Evolutionary conservation across 2,113 vertebrate genomes (phyloP).

Genomic region (Dromiciops gliroides): DNA sequence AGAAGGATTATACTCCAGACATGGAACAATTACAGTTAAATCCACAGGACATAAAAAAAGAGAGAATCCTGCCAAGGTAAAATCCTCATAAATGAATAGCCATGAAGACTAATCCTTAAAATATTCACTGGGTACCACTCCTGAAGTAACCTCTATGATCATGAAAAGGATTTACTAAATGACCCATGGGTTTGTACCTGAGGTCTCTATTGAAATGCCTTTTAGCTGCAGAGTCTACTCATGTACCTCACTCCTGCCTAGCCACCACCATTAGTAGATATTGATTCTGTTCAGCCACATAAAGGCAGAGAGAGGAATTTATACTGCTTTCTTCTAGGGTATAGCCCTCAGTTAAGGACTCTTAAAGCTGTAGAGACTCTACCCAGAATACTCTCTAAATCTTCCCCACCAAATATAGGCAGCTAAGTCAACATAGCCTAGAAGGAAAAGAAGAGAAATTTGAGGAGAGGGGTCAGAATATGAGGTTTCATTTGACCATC

Average conservation of each 20-base stretch:
- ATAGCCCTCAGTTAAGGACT: not conserved
- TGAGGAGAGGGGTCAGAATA: not conserved
- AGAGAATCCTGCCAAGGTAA: not conserved
- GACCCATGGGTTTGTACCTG: not conserved
- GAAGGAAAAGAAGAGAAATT: not conserved
- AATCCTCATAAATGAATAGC: not conserved
- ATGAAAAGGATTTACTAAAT: not conserved
- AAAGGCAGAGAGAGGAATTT: not conserved
- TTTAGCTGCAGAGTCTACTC: not conserved
- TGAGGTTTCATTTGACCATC: not conserved
- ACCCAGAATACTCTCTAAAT: not conserved
- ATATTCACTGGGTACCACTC: not conserved
- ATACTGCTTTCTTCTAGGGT: not conserved
- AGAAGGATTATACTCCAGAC: not conserved
- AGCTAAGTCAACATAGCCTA: not conserved
- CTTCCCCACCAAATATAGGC: not conserved
- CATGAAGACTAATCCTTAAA: not conserved
- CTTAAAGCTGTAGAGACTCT: not conserved
- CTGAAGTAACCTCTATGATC: not conserved
- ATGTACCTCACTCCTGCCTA: not conserved
- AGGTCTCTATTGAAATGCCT: not conserved
- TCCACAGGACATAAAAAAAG: not conserved
- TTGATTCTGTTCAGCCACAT: not conserved
- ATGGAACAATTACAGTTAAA: not conserved
- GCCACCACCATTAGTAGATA: not conserved